Percentiles rank a stretch among this genome's conserved stretches.
phyloP scores from a whole-genome alignment of 2,888 invertebrate species.

The Cataglyphis rosenhaueri region DNA sequence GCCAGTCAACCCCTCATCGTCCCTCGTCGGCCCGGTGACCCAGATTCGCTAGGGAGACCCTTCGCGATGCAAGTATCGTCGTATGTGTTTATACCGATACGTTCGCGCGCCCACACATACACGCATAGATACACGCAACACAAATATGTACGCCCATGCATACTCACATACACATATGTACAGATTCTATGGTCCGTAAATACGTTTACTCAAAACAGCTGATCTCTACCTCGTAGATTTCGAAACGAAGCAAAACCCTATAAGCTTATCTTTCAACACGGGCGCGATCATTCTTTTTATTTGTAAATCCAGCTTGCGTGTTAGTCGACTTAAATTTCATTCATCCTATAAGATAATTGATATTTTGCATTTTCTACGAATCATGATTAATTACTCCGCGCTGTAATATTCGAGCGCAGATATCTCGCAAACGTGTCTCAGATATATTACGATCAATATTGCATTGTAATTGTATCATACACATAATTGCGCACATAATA shows the following conservation, averaged over 20 bases:
- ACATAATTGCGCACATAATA: neutral
- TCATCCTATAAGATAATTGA: neutral
- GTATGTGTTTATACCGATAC: constrained; percentile 63
- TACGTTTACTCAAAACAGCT: constrained; percentile 72
- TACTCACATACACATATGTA: neutral
- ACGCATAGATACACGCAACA: constrained; percentile 2
- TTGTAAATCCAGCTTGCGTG: constrained; percentile 32
- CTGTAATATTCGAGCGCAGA: neutral
- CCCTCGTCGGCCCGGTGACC: constrained; percentile 84
- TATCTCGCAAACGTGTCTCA: neutral
- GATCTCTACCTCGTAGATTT: constrained; percentile 82
- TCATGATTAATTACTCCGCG: constrained; percentile 13
- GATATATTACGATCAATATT: constrained; percentile 7
- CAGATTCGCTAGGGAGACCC: constrained; percentile 80
- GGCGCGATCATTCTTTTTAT: constrained; percentile 40
- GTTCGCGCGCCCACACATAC: constrained; percentile 38
- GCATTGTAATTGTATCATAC: constrained; percentile 1
- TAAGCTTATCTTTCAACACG: constrained; percentile 72
- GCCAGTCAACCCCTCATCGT: constrained; percentile 82
- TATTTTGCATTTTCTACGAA: neutral
- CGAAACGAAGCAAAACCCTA: constrained; percentile 77
- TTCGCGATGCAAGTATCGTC: constrained; percentile 67
- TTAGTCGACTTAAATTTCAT: neutral
- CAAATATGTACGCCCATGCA: too few species aligned
- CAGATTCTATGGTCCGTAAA: constrained; percentile 35